Evolutionary conservation across 2,113 vertebrate genomes (phyloP), one percentile per base, ranked within the genome.

Genomic region (Apeltes quadracus): DNA sequence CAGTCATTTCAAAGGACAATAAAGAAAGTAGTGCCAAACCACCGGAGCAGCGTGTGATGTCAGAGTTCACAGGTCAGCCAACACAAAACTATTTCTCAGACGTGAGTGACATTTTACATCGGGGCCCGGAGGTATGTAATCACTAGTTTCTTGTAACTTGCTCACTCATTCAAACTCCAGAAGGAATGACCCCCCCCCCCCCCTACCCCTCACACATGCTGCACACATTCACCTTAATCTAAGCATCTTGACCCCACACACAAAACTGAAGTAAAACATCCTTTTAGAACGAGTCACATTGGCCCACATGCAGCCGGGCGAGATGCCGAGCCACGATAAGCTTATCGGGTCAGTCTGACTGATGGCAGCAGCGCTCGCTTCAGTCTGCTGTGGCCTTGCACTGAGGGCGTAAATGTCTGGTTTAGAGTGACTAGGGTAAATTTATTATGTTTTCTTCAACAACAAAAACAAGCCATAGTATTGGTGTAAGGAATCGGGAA

Each of bases 81-180:
- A 16, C 44, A 44, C 7, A 12, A 57, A 71, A 25, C 67, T 16
- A 51, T 75, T 82, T 78, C 62, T 88, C 75, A 67, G 16, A 61
- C 39, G 25, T n/a, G n/a, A 61, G 29, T 85, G 84, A 80, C 84
- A 82, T 85, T 86, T 86, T 73, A 81, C 75, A 84, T 15, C 76
- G 32, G 48, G 0, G 71, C 83, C 75, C 68, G 63, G 74, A 73
- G 84, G 57, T 12, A 62, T 39, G 73, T 72, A 79, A 78, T 78
- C 79, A 71, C 78, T 85, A 38, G 27, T 72, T 84, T 63, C 64
- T 81, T 54, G 46, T 65, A 54, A 48, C 54, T 71, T 50, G 38
- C 76, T 82, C 68, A 34, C 58, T 73, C 78, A 41, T 54, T 73
- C 22, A 3, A 29, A 64, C 56, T 65, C 58, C 6, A 38, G 65